Base-by-base conservation (phyloP, 2,888 invertebrate species). In the Chesias legatella region DNA sequence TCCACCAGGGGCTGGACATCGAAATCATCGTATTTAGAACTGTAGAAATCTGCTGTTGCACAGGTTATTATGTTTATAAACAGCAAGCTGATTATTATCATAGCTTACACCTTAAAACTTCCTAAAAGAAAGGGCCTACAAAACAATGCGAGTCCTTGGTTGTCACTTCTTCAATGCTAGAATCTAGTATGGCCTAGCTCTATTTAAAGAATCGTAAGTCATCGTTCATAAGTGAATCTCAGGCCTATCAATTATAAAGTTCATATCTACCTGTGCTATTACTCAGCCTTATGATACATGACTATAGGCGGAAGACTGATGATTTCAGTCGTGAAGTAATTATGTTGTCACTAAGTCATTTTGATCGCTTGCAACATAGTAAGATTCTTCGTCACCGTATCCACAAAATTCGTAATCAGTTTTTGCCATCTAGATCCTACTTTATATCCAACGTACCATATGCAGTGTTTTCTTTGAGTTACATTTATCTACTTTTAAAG, bases 11-110 rank as follows among this genome's bases (percentile, higher is more conserved):
- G 90, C 51, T 94, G 91, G 40, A 94, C 69, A 66, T 94, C 92
- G 41, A 94, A 89, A 62, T 92, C 90, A 60, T 94, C 94, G 55
- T 92, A 94, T 57, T 91, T 91, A 7, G 90, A 86, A 47, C 91
- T 91, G 67, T 94, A 94, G 35, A 88, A 89, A 43, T 85, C 85
- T 1, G 74, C 73, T 11, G 55, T 38, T 5, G 64, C 69, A 6
- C 67, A 33, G 11, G 61, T 34, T 13, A 66, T 6, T 3, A 65
- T 31, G 3, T 51, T 39, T 4, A 54, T 10, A 0, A 73, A 13
- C 7, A 66, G 13, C 0, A 67, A 9, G 27, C 44, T 50, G 13
- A 3, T 17, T 5, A 7, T 23, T 40, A 34, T 38, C 28, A 52
- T 37, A 25, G 17, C 20, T 22, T 24, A 13, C n/a, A 10, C 13